Evolutionary conservation across 2,797 vertebrate species (phyloP), one percentile per base, ranked within the genome.

Genomic region (Falco naumanni): DNA sequence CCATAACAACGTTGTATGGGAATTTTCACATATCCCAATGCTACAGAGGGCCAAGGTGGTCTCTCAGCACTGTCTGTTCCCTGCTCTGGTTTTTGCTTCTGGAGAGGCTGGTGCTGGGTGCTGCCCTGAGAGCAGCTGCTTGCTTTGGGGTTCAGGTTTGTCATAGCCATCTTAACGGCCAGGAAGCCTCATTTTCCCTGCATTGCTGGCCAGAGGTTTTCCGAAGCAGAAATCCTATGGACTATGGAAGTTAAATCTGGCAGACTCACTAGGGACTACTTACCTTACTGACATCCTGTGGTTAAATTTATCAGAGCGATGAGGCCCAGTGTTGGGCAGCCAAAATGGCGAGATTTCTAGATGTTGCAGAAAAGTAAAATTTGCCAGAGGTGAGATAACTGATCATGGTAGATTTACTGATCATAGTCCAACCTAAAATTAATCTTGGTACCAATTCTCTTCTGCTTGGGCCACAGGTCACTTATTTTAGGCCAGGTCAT

Each of bases 41-140:
- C 18, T 34, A 25, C 0, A 3, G 45, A 45, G 24, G 1, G 0
- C 16, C 18, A 28, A 5, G 25, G 20, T 39, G 26, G 9, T 13
- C 19, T 29, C 71, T 65, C 51, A 37, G 26, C 20, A 24, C 6
- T 16, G n/a, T 80, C 48, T 89, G 41, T 28, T 56, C 31, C n/a
- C 14, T 45, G 16, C 33, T 59, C 54, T 60, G 20, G 4, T 34
- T 76, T 63, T 31, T 31, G 37, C 13, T n/a, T 28, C n/a, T n/a
- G 59, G 15, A 64, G 22, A 76, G 25, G 28, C 9, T n/a, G 31
- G 8, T 34, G 31, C 4, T 9, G 17, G 7, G 14, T 28, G 17
- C 39, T 69, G 34, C 21, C 5, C 33, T 18, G n/a, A 54, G 22
- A 59, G 34, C 37, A 59, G 28, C 15, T 24, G 8, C 37, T 65